Conservation (phyloP, 2,888 invertebrate genomes). For the Mesopsocus fuscifrons region DNA sequence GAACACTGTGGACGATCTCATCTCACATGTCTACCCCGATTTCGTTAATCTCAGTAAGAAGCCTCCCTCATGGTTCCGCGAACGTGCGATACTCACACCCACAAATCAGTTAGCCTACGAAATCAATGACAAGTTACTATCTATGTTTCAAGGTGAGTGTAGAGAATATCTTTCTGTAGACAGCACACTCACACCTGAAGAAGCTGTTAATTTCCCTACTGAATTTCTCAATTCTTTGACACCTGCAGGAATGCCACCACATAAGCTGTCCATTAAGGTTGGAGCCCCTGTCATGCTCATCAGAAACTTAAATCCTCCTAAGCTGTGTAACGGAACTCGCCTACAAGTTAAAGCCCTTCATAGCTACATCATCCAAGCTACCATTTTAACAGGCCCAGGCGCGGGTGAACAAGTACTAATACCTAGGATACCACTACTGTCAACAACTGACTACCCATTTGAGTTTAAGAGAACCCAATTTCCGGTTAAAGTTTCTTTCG, state of each 20-base stretch:
- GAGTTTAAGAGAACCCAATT: slow-evolving; percentile 12
- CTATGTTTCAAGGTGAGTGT: background rate
- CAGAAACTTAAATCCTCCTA: slow-evolving; percentile 11
- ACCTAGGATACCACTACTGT: slow-evolving; percentile 14
- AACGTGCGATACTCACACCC: slow-evolving; percentile 12
- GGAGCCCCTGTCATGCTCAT: slow-evolving; percentile 13
- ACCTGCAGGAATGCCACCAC: slow-evolving; percentile 17
- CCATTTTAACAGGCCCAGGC: slow-evolving; percentile 12
- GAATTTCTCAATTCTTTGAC: slow-evolving; percentile 17
- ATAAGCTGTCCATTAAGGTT: slow-evolving; percentile 13
- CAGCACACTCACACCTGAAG: slow-evolving; percentile 11
- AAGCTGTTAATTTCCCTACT: slow-evolving; percentile 11
- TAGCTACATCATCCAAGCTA: slow-evolving; percentile 15
- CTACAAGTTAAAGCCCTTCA: slow-evolving; percentile 18
- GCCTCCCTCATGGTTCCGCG: slow-evolving; percentile 7
- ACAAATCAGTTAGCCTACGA: slow-evolving; percentile 9
- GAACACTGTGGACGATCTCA: slow-evolving; percentile 10
- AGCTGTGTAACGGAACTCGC: slow-evolving; percentile 13
- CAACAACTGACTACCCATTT: slow-evolving; percentile 12
- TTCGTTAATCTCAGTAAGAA: background rate
- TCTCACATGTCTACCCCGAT: slow-evolving; percentile 10
- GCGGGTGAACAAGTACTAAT: slow-evolving; percentile 13
- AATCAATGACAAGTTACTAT: background rate
- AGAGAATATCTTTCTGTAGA: slow-evolving; percentile 12
- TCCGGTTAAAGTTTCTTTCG: slow-evolving; percentile 12